Evolutionary conservation across 2,888 invertebrate genomes (phyloP), one percentile per base, ranked within the genome.

Genomic region (Sphaerophoria taeniata): DNA sequence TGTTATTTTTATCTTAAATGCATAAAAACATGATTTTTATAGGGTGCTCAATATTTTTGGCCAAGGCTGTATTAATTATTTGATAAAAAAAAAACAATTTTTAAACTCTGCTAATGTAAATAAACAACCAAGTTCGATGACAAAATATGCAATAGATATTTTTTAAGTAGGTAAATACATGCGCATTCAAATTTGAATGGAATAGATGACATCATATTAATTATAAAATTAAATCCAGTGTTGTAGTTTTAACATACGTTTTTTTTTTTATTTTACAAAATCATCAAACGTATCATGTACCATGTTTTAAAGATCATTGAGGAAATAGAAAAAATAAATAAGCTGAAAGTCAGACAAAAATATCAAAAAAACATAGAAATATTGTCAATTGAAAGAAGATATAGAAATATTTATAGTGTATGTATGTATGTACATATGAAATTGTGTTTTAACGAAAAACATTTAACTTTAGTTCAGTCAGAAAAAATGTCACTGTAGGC

Each of bases 171-270:
- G 60, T 58, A 80, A 69, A 77, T 65, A 73, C 80, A 77, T 81
- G 80, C 63, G 76, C 85, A 73, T 85, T 73, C 69, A 73, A 56
- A 39, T 24, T 24, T 24, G 2, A 3, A 70, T 75, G 70, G 73
- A 83, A 53, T 77, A 77, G 70, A 63, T 70, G 39, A 72, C 71
- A 47, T 58, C 56, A 79, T 47, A 71, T 77, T 69, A 63, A 76
- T 70, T 83, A 73, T 65, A 63, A 70, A 58, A 73, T 63, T 24
- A 58, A 73, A 77, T 85, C 76, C 85, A 85, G 85, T 85, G 85
- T 73, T 85, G 63, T 77, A 77, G 77, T 47, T 56, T 83, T 67
- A 63, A 73, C 56, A 61, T 63, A 71, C 49, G 55, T 67, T 74
- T 14, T 53, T 53, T 53, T 74, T 39, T 65, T 81, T 24, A 24